Evolutionary conservation across 2,888 invertebrate genomes (phyloP), one percentile per base, ranked within the genome.

Genomic region (Noctuana brunneofusca): DNA sequence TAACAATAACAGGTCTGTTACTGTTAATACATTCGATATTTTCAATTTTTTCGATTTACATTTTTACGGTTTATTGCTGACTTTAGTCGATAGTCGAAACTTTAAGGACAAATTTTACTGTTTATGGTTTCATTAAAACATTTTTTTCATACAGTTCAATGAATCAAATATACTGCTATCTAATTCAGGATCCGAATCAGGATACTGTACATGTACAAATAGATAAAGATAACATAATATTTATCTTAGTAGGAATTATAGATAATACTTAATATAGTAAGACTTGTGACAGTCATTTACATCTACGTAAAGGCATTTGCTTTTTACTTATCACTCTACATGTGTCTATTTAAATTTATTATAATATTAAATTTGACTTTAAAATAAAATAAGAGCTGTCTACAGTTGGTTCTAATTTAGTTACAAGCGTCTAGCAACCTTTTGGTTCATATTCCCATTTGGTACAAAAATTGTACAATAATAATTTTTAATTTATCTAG

Each of bases 251-350:
- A n/a, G n/a, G n/a, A n/a, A n/a, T n/a, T n/a, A n/a, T n/a, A n/a
- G n/a, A n/a, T n/a, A n/a, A n/a, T n/a, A 24, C 6, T 24, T 24
- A 35, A 11, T 35, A 12, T 8, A 41, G 4, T 32, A 54, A 62
- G 56, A 43, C 56, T 52, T 63, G 63, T 57, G 43, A 63, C 46
- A 50, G 22, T 63, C 52, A 43, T 56, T 56, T 64, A 57, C 53
- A 53, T 59, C 54, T 57, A 60, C 5, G 12, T 50, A 66, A 66
- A 65, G 54, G 57, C 59, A 41, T 54, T 57, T 11, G 9, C 8
- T 8, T 46, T 12, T 46, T 27, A 16, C 24, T 27, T 50, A n/a
- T 12, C 0, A 20, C n/a, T 16, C n/a, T 22, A n/a, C n/a, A 18
- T n/a, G 4, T n/a, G 8, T 38, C 14, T 38, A 2, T 43, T 16